A percentile compares a stretch with the other conserved stretches of the same genome.
These are phyloP conservation scores for Buphagus erythrorhynchus DNA, from an alignment of 2,797 vertebrate genomes.

Conservation along the genomic window DNA sequence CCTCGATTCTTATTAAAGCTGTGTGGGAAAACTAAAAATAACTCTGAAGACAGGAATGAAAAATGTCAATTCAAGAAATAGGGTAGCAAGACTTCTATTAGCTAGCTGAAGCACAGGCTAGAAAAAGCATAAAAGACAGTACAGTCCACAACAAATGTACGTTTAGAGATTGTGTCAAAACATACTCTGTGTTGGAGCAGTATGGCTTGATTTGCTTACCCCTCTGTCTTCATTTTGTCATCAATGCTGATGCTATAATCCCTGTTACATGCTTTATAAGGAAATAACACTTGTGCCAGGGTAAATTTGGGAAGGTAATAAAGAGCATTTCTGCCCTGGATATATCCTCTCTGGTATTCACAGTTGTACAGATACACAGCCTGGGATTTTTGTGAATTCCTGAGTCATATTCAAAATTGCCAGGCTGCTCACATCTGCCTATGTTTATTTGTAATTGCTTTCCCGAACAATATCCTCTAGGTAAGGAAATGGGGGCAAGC, in stretches of 20 bases:
- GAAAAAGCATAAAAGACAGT: background rate
- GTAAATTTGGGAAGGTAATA: background rate
- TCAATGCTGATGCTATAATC: background rate
- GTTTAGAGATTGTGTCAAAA: background rate
- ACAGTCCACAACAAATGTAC: background rate
- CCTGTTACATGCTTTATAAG: background rate
- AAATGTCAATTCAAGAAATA: background rate
- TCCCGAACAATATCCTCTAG: background rate
- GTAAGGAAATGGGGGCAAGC: background rate
- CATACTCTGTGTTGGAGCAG: background rate
- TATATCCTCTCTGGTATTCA: background rate
- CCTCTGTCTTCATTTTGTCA: background rate
- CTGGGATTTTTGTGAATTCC: background rate
- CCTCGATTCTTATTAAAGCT: background rate
- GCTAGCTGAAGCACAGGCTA: background rate
- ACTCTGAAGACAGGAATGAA: background rate
- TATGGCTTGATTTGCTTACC: background rate
- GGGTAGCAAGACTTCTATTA: background rate
- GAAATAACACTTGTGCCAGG: background rate
- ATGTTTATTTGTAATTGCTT: background rate
- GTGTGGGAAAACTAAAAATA: background rate
- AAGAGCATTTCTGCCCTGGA: background rate
- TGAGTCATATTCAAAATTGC: background rate
- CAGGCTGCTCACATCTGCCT: background rate
- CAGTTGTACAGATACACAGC: background rate